phyloP scores from a whole-genome alignment of 2,888 invertebrate genomes.

The Serripes groenlandicus region DNA sequence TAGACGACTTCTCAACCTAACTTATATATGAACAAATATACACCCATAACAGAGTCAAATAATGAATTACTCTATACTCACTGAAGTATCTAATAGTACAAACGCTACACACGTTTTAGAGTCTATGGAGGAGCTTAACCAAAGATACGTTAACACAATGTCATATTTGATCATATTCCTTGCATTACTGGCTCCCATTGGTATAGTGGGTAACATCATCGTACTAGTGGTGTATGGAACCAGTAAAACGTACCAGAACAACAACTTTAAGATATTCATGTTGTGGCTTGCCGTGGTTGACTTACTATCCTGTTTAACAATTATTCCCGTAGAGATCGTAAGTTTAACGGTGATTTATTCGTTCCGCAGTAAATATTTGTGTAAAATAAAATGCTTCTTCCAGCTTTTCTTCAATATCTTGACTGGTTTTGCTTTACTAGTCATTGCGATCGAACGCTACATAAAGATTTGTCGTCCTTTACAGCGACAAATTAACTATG shows the following conservation, averaged over 20 bases:
- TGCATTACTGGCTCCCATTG: slow-evolving; percentile 45
- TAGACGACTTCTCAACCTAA: no score
- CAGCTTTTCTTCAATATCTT: slow-evolving; percentile 38
- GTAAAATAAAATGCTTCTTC: slow-evolving; percentile 62
- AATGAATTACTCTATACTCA: no score
- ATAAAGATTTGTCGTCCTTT: slow-evolving; percentile 57
- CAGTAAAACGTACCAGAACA: slow-evolving; percentile 44
- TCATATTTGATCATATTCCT: slow-evolving; percentile 41
- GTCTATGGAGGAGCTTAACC: slow-evolving; percentile 41
- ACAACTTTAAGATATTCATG: slow-evolving; percentile 57
- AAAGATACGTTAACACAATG: slow-evolving; percentile 38
- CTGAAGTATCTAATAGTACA: no score
- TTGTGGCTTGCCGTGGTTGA: slow-evolving; percentile 44
- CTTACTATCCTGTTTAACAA: slow-evolving; percentile 42
- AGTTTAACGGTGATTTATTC: slow-evolving; percentile 40
- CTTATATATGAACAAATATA: no score
- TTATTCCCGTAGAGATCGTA: slow-evolving; percentile 53
- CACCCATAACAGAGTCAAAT: no score
- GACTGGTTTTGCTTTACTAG: slow-evolving; percentile 37
- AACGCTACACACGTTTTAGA: slow-evolving; percentile 18
- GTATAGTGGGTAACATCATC: slow-evolving; percentile 50
- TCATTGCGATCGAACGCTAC: slow-evolving; percentile 54
- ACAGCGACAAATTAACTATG: slow-evolving; percentile 49
- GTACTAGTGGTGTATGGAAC: slow-evolving; percentile 47
- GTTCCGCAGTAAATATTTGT: slow-evolving; percentile 24